Evolutionary conservation across 2,113 vertebrate species (phyloP).

Genomic region (Pelvicachromis taeniatus): DNA sequence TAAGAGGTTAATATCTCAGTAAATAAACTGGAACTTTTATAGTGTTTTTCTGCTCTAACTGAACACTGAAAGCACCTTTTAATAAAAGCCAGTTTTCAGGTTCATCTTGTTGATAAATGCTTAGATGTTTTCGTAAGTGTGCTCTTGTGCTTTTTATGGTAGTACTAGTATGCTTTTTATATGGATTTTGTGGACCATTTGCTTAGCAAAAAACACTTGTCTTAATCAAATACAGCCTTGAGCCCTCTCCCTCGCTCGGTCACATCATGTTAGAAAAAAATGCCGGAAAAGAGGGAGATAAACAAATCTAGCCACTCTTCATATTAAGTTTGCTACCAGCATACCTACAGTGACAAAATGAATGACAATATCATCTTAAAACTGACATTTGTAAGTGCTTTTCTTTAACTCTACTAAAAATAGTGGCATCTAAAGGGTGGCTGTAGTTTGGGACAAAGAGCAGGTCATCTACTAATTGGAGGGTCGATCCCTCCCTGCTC

Average conservation of each 20-base stretch:
- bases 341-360: not conserved
- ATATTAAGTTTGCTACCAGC: not conserved
- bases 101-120: not conserved
- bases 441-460: not conserved
- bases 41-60: not conserved
- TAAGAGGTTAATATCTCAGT: not conserved
- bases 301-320: not conserved
- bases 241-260: not conserved
- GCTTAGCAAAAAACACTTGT: not conserved
- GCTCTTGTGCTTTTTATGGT: not conserved
- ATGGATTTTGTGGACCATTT: not conserved
- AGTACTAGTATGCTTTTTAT: not conserved
- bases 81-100: not conserved
- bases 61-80: not conserved
- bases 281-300: not conserved
- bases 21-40: not conserved
- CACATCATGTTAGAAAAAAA: not conserved
- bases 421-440: not conserved
- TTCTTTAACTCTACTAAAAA: not conserved
- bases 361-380: not conserved
- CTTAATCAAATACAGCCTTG: not conserved
- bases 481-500: not conserved
- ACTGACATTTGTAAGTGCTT: not conserved
- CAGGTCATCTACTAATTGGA: not conserved
- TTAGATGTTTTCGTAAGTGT: not conserved